Conservation (phyloP, 1,140 invertebrate genomes). For the Dinoponera quadriceps region DNA sequence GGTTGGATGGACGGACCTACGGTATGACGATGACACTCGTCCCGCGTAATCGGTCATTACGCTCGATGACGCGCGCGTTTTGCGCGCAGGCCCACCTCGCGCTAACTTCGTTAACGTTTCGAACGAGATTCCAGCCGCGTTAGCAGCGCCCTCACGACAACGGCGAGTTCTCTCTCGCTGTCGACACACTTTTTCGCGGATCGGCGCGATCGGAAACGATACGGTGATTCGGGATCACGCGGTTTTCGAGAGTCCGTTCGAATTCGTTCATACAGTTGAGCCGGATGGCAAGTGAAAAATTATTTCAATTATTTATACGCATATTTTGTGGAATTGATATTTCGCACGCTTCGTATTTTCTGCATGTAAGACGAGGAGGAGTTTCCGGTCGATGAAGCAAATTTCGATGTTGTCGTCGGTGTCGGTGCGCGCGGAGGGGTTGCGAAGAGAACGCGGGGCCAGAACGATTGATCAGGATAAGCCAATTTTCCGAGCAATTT, state of each 20-base stretch:
- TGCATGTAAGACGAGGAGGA: background rate
- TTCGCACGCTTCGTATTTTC: background rate
- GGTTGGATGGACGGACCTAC: background rate
- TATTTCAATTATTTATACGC: too few relatives aligned
- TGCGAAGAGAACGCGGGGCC: background rate
- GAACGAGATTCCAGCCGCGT: conserved; percentile 79
- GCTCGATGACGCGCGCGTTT: conserved; percentile 84
- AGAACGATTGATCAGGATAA: conserved; percentile 79
- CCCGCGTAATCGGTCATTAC: conserved; percentile 85
- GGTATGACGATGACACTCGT: conserved; percentile 76
- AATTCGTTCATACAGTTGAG: too few relatives aligned
- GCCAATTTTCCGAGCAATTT: conserved; percentile 84
- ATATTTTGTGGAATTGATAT: too few relatives aligned
- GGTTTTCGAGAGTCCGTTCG: too few relatives aligned
- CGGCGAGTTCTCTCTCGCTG: background rate
- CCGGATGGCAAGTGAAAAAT: too few relatives aligned
- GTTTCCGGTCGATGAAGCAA: conserved; percentile 2
- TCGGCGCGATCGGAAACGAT: too few relatives aligned
- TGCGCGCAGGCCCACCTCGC: conserved; percentile 73
- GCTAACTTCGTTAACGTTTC: conserved; percentile 76
- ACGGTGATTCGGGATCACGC: background rate
- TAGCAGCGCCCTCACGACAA: conserved; percentile 59
- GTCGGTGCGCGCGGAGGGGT: background rate
- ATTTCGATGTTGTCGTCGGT: conserved; percentile 11
- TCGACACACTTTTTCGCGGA: too few relatives aligned